phyloP scores from a whole-genome alignment of 2,797 vertebrate genomes.

The Crocidura indochinensis region DNA sequence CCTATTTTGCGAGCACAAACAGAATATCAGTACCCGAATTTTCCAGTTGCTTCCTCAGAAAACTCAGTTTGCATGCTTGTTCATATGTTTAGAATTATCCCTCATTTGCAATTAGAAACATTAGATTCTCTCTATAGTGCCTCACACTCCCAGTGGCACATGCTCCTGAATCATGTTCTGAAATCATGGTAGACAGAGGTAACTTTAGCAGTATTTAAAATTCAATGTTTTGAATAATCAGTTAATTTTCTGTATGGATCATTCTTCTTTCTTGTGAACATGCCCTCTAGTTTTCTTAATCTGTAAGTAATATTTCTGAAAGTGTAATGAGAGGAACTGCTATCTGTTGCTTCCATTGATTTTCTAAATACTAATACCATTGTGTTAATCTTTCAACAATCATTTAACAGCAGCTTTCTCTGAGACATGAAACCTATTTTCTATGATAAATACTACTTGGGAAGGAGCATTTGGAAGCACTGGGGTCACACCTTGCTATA shows the following conservation, averaged over 20 bases:
- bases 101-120: background rate
- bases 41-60: slow-evolving; percentile 17
- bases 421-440: background rate
- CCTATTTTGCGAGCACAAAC: slow-evolving; percentile 15
- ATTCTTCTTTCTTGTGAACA: background rate
- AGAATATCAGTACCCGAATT: background rate
- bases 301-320: slow-evolving; percentile 41
- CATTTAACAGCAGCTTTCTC: background rate
- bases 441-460: background rate
- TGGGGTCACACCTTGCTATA: no score
- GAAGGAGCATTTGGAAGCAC: no score
- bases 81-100: slow-evolving; percentile 36
- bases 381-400: slow-evolving; percentile 22
- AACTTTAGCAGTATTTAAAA: background rate
- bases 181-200: background rate
- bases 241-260: background rate
- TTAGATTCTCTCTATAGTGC: background rate
- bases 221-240: slow-evolving; percentile 16
- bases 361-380: slow-evolving; percentile 35
- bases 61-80: slow-evolving; percentile 10
- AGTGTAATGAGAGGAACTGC: background rate
- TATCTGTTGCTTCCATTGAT: background rate
- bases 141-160: background rate
- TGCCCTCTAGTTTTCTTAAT: slow-evolving; percentile 36
- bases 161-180: background rate